Evolutionary conservation across 64 coral and sea anemone species (phyloP).

Genomic region (Cladopsammia gracilis): DNA sequence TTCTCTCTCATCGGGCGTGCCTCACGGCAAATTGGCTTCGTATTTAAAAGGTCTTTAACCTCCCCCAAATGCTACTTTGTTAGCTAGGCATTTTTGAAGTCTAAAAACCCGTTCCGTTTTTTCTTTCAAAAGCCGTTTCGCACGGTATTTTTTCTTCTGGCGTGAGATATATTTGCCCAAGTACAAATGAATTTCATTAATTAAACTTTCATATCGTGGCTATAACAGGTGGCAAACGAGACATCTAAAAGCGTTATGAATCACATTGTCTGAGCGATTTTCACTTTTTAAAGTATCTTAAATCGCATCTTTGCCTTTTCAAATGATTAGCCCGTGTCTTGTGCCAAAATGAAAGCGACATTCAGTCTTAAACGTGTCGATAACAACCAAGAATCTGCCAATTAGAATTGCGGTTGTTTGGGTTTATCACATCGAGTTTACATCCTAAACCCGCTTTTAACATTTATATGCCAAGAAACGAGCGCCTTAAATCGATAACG

Average conservation of each 20-base stretch:
- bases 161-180: not conserved
- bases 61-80: not conserved
- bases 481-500: not conserved
- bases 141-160: not conserved
- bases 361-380: not conserved
- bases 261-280: slow-evolving; percentile 6
- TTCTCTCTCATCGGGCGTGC: slow-evolving; percentile 11
- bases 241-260: not conserved
- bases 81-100: not conserved
- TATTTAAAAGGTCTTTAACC: slow-evolving; percentile 9
- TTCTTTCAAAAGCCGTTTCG: not conserved
- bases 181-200: slow-evolving; percentile 55
- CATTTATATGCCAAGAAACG: not conserved
- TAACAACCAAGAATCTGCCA: not conserved
- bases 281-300: slow-evolving; percentile 17
- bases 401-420: slow-evolving; percentile 10
- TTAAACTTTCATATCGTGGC: slow-evolving; percentile 35
- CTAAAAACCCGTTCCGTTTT: not conserved
- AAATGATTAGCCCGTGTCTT: not conserved
- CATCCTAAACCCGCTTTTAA: not conserved
- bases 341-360: not conserved
- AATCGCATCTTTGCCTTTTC: not conserved
- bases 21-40: slow-evolving; percentile 2
- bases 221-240: slow-evolving; percentile 21
- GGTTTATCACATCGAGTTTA: not conserved